Base-by-base conservation (phyloP, 2,113 vertebrate species). In the Bujurquina vittata region DNA sequence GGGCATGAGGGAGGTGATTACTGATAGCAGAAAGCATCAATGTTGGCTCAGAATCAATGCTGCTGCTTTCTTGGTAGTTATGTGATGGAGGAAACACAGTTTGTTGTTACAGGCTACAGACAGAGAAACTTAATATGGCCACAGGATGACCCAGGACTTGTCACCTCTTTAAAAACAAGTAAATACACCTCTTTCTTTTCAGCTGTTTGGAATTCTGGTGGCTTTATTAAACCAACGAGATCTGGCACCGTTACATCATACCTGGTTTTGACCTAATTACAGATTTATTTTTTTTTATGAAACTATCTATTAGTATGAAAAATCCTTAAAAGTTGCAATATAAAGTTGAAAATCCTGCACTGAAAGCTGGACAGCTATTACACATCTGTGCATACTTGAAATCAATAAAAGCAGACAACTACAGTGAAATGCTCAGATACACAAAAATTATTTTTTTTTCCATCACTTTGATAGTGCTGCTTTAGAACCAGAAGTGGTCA, bases 151-250 rank as follows among this genome's bases (percentile, higher is more conserved):
- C 59, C 57, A 63, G 85, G 84, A 84, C 80, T 93, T 93, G 81
- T 85, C 92, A 93, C 91, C 86, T 94, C 92, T 89, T 94, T 91
- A 92, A 94, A 89, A 89, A 83, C 35, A 6, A 83, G 78, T 85
- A 92, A 92, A 92, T 91, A 61, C 37, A 20, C 6, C 73, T 33
- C 60, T 92, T 92, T 93, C 79, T 88, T 63, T 76, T 84, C 75
- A 83, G 88, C 84, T 90, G 88, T 87, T 88, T 89, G 67, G 60
- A 40, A 85, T 90, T 81, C 83, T 91, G 79, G 61, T 80, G 89
- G 86, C 46, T 46, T 80, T 37, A 31, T 46, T 55, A 86, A 88
- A 83, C 65, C 85, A 81, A 56, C 26, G 22, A 57, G 54, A 1
- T 14, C 31, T 87, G 81, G 75, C 88, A 88, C 5, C 26, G 5